Conservation (phyloP, 2,113 vertebrate genomes). For the Equus quagga region DNA sequence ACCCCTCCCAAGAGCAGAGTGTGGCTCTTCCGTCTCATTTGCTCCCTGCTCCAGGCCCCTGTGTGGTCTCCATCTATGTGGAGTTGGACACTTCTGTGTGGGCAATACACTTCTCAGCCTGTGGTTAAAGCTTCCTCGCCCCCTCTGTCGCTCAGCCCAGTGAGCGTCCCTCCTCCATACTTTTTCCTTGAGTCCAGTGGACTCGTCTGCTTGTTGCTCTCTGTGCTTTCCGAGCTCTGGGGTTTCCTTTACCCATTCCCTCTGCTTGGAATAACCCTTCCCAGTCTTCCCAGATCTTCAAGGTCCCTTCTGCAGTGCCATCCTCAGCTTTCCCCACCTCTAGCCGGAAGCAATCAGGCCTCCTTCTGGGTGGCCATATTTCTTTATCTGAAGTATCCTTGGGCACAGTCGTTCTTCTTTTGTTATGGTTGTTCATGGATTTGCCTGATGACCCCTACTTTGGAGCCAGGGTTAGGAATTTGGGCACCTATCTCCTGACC, state of each 20-base stretch:
- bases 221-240: not conserved
- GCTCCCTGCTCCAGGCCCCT: not conserved
- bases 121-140: too few species aligned
- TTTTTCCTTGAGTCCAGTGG: not conserved
- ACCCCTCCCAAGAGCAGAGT: not conserved
- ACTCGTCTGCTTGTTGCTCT: not conserved
- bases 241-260: not conserved
- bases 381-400: not conserved
- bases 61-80: not conserved
- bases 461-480: not conserved
- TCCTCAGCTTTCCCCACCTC: too few species aligned
- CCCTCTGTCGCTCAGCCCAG: not conserved
- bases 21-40: not conserved
- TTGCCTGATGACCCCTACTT: not conserved
- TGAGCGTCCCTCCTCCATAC: not conserved
- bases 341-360: not conserved
- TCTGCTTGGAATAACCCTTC: not conserved
- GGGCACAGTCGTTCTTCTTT: not conserved
- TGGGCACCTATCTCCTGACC: not conserved
- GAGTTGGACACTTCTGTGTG: accelerated
- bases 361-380: not conserved
- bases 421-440: not conserved
- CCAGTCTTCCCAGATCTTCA: not conserved
- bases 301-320: not conserved
- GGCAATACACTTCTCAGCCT: not conserved